Base-by-base conservation (phyloP, 2,113 vertebrate species). In the Noturus placidus region DNA sequence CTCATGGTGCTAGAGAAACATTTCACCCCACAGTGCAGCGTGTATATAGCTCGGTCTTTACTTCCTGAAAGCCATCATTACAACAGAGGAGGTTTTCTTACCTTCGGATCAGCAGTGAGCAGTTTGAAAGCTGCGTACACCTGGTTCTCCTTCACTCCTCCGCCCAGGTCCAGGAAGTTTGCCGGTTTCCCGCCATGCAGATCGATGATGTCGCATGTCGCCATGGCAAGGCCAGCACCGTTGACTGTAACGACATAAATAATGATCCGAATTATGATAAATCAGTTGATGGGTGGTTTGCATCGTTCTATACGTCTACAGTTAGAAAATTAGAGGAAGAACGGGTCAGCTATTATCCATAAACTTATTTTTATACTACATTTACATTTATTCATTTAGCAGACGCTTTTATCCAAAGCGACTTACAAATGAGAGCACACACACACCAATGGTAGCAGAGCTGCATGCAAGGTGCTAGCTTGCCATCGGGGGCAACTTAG, bases 51-150 rank as follows among this genome's bases (percentile, higher is more conserved):
- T 50, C 10, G 46, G 46, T 50, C 46, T 50, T 50, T 50, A 50
- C 46, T 50, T 50, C 46, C 46, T 50, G 46, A 67, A 30, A 72
- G 69, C 33, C 8, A 35, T 72, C 33, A 38, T 38, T 38, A 9
- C 0, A 50, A 14, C 72, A 27, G 22, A 76, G 42, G 22, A 54
- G 15, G 57, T 63, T 27, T 10, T 84, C 82, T n/a, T 97, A 99
- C 98, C 97, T 97, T 99, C 2, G 98, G 97, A 91, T 99, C 98
- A 4, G 97, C 96, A 22, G 97, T 97, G 90, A 99, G 97, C 86
- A 99, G 94, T 91, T 98, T 99, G 91, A 99, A 99, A 5, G 98
- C 98, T 89, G 97, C 96, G 70, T 99, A 99, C 2, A 99, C 98
- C 92, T 99, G 98, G 83, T 96, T 92, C 94, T 99, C 98, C 90